Evolutionary conservation across 2,113 vertebrate genomes (phyloP), one percentile per base, ranked within the genome.

Genomic region (Indri indri): DNA sequence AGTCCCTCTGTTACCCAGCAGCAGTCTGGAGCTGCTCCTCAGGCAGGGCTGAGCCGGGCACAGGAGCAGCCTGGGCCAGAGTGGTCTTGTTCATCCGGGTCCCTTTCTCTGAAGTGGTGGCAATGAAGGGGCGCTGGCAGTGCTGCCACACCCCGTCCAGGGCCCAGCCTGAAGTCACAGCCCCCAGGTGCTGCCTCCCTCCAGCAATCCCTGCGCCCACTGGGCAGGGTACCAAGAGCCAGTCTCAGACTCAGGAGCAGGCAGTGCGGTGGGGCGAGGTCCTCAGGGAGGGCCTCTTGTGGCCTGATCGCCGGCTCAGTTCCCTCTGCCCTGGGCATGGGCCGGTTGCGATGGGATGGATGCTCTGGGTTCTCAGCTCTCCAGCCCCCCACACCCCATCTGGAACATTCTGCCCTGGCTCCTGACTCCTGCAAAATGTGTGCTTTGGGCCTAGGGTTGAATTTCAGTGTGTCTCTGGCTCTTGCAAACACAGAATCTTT

Each of bases 261-360:
- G 13, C 45, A 23, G 27, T 3, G 2, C 47, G 30, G 4, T 37
- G 17, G 82, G 25, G 50, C 37, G 8, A 0, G 2, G 74, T 77
- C 32, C 61, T 37, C 25, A n/a, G 47, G 71, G 59, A 18, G 9
- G 42, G 34, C 40, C 57, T 65, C 88, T 1, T n/a, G 32, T 47
- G 59, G 88, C 27, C 22, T 13, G 1, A 52, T 8, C 37, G 57
- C 22, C 2, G 0, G 25, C 17, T 88, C 20, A 16, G 80, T 22
- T 63, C 34, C 25, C 76, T 65, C 30, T 59, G 52, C 73, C 47
- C 50, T 32, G n/a, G 8, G 37, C 54, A 54, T 1, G 10, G 16
- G 16, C 18, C 4, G 0, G 74, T 8, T 0, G 1, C 32, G 30
- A 37, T 0, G 23, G 57, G 57, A 81, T 8, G 6, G 50, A 4